These are phyloP conservation scores for Pituophis catenifer DNA, from an alignment of 2,113 vertebrate genomes.

Conservation along the genomic window DNA sequence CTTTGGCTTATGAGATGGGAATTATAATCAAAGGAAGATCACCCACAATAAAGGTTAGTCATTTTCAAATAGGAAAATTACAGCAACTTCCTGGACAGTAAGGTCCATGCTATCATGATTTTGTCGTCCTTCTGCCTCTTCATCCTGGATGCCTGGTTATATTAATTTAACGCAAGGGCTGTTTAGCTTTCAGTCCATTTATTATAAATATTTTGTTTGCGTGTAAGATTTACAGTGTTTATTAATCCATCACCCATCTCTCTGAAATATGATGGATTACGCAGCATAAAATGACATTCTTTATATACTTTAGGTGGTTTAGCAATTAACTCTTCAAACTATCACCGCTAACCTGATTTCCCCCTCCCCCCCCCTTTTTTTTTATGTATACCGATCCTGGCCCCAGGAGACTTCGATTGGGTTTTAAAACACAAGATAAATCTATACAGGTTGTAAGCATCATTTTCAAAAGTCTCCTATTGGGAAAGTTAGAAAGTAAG, in stretches of 20 bases:
- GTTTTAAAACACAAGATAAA: constrained; percentile 65
- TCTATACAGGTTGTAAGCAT: constrained; percentile 52
- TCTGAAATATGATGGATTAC: constrained; percentile 68
- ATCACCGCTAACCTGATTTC: constrained; percentile 48
- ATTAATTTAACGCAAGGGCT: constrained; percentile 67
- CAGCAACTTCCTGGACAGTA: constrained; percentile 35
- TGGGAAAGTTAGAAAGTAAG: constrained; percentile 45
- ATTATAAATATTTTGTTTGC: constrained; percentile 68
- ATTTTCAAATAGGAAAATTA: constrained; percentile 26
- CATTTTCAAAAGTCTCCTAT: constrained; percentile 53
- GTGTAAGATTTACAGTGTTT: constrained; percentile 64
- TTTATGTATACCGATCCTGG: constrained; percentile 18
- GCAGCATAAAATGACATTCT: constrained; percentile 65
- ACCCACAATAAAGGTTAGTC: not conserved
- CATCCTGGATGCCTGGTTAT: constrained; percentile 58
- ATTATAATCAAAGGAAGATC: not conserved
- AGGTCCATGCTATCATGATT: constrained; percentile 33
- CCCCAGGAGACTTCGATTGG: constrained; percentile 53
- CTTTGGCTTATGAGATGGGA: not conserved
- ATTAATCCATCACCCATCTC: constrained; percentile 70
- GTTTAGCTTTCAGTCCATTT: constrained; percentile 66
- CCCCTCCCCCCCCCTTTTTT: not conserved
- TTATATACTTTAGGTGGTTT: constrained; percentile 64
- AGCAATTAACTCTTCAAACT: constrained; percentile 65
- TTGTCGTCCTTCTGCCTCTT: constrained; percentile 53